Base-by-base conservation (phyloP, 1,140 invertebrate species). In the Pseudomyrmex pallidus region DNA sequence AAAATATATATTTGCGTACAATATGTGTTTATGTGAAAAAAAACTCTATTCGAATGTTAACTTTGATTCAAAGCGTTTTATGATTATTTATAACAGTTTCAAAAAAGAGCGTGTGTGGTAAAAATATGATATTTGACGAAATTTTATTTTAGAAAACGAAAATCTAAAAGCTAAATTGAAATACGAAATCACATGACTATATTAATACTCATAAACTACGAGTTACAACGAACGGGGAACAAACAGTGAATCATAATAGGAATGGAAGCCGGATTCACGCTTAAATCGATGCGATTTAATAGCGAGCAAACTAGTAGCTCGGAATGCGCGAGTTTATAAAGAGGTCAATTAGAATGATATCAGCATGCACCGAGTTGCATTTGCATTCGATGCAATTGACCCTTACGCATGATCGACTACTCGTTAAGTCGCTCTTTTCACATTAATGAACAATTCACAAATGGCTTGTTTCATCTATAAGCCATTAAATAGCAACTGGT, bases 351-450 rank as follows among this genome's bases (percentile, higher is more conserved):
- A 80, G 76, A 78, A 59, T 59, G 64, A 61, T 80, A 80, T 80
- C 66, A 80, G 76, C 66, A 59, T 70, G n/a, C 44, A 48, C 15
- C 76, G 54, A 72, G 66, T 70, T 80, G 52, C 64, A 59, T 72
- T 80, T 72, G 66, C 66, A 80, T 80, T 72, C 76, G 54, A 80
- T 80, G 66, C 76, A 61, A 72, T 80, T 80, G 54, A 72, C 64
- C 54, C 76, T 78, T 54, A 48, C 44, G 66, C 76, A 80, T 80
- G 66, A 80, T 48, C 17, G 66, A 35, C 44, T 48, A 70, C 64
- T 67, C 76, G 46, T 70, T 78, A 70, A 70, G 64, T 78, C 56
- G 44, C 66, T 68, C 76, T 80, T 80, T 80, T 80, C 66, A 70
- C 54, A 72, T 80, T 80, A 80, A 70, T 52, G 50, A 25, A 25